Evolutionary conservation across 2,888 invertebrate genomes (phyloP).

Genomic region (Argyresthia albistria): DNA sequence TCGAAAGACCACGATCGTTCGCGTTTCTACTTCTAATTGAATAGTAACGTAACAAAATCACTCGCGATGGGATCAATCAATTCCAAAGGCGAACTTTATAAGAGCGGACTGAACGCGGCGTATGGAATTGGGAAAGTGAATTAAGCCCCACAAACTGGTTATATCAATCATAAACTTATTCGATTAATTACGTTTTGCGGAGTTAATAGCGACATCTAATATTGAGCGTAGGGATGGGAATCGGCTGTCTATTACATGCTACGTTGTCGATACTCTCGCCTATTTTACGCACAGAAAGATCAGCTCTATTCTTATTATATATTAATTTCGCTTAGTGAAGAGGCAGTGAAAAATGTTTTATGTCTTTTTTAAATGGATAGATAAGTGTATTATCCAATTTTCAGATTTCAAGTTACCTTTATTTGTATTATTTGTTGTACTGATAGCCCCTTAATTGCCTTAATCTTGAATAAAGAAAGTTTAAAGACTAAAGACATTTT

Average conservation of each 20-base stretch:
- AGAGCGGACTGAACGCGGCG: constrained; percentile 37
- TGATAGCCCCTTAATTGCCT: no score
- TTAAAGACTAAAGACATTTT: no score
- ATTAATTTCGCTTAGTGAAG: no score
- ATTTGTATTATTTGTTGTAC: no score
- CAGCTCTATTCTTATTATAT: no score
- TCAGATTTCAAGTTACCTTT: no score
- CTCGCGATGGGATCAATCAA: constrained; percentile 58
- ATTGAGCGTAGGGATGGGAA: constrained; percentile 43
- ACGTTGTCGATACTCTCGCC: no score
- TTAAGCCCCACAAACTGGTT: constrained; percentile 71
- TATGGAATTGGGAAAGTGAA: constrained; percentile 68
- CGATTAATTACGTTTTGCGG: constrained; percentile 73
- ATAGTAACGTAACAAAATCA: constrained; percentile 51
- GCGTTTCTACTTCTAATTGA: constrained; percentile 35
- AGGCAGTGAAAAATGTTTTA: no score
- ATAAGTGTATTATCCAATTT: no score
- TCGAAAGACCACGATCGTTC: constrained; percentile 21
- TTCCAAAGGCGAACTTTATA: constrained; percentile 66
- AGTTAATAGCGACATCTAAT: constrained; percentile 73
- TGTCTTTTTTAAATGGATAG: no score
- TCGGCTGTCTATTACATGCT: background rate
- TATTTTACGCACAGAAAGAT: no score
- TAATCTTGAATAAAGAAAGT: no score
- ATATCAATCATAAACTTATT: constrained; percentile 74